Evolutionary conservation across 2,888 invertebrate genomes (phyloP).

Genomic region (Ramazzottius varieornatus): DNA sequence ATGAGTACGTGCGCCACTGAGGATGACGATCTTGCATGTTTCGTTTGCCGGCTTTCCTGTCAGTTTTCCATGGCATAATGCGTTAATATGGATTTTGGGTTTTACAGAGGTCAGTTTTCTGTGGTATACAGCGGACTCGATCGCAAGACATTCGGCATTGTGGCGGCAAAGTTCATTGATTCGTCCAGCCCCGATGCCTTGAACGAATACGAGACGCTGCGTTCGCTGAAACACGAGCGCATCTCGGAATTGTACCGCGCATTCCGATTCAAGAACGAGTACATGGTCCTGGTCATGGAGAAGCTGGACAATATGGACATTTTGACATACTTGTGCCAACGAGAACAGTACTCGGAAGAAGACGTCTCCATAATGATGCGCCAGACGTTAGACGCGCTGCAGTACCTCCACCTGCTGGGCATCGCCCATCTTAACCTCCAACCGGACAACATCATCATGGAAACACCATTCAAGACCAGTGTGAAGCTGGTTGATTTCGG

Average conservation of each 20-base stretch:
- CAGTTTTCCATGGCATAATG: neutral
- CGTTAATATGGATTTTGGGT: conserved; percentile 7
- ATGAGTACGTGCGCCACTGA: too few species aligned
- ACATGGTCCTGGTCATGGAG: conserved; percentile 24
- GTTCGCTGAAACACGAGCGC: conserved; percentile 58
- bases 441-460: conserved; percentile 78
- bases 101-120: conserved; percentile 51
- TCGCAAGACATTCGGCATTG: conserved; percentile 41
- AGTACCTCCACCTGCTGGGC: conserved; percentile 81
- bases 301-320: conserved; percentile 58
- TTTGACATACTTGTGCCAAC: conserved; percentile 55
- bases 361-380: conserved; percentile 55
- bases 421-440: conserved; percentile 64
- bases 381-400: conserved; percentile 52
- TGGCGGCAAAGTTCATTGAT: conserved; percentile 51
- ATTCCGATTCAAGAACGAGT: conserved; percentile 29
- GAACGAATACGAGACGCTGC: conserved; percentile 54
- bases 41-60: too few species aligned
- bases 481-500: conserved; percentile 80
- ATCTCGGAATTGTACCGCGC: conserved; percentile 33
- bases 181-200: conserved; percentile 30
- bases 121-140: conserved; percentile 50
- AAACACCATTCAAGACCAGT: conserved; percentile 32
- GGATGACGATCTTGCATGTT: too few species aligned
- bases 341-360: conserved; percentile 73